Evolutionary conservation across 2,888 invertebrate species (phyloP).

Genomic region (Athalia rosae): DNA sequence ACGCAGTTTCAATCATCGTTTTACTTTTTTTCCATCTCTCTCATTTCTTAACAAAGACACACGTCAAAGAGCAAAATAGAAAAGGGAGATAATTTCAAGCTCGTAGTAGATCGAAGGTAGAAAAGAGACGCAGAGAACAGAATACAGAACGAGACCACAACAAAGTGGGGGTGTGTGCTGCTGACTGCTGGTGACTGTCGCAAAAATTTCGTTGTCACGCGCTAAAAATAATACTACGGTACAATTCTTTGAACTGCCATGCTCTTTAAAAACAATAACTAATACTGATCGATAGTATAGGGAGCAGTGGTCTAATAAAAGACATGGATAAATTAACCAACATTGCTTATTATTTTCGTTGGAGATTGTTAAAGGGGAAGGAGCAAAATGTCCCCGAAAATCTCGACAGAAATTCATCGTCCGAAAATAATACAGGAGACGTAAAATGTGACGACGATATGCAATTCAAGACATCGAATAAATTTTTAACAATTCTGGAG

Average conservation of each 20-base stretch:
- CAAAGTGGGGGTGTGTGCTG: constrained; percentile 38
- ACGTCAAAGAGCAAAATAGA: neutral
- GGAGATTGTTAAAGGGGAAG: constrained; percentile 51
- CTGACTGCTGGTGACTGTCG: constrained; percentile 12
- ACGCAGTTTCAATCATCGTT: too few species aligned
- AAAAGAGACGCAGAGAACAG: neutral
- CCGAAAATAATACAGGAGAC: constrained; percentile 25
- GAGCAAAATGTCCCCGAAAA: constrained; percentile 39
- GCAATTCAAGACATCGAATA: constrained; percentile 47
- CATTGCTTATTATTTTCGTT: constrained; percentile 63
- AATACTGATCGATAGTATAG: neutral
- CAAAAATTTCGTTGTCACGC: constrained; percentile 55
- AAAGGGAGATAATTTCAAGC: neutral
- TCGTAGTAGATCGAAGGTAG: constrained; percentile 20
- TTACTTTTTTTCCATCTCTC: too few species aligned
- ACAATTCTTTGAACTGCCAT: constrained; percentile 56
- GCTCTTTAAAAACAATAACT: constrained; percentile 57
- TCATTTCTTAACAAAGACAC: too few species aligned
- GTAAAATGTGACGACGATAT: constrained; percentile 47
- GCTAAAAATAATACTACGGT: constrained; percentile 59
- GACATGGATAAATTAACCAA: constrained; percentile 64
- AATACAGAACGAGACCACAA: neutral
- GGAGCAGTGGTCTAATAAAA: neutral
- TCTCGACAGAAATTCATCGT: constrained; percentile 20
- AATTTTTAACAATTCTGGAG: constrained; percentile 60